These are phyloP conservation scores for Nerophis lumbriciformis DNA, from an alignment of 2,113 vertebrate genomes.

Conservation along the genomic window DNA sequence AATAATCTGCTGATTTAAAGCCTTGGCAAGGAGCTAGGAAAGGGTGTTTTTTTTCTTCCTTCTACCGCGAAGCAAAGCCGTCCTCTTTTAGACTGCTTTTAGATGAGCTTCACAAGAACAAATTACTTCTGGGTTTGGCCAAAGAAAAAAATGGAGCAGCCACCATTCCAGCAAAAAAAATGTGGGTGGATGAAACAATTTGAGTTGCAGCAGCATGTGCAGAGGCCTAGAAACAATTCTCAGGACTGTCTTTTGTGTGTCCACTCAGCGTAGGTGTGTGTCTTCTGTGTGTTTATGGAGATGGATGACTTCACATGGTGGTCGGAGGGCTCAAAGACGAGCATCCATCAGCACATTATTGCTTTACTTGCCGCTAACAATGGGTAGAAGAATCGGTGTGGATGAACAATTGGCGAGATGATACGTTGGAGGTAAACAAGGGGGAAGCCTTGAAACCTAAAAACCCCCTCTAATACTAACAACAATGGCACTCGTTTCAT, in stretches of 20 bases:
- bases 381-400: conserved; percentile 19
- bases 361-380: conserved; percentile 50
- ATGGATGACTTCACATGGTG: conserved; percentile 49
- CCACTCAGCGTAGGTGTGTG: conserved; percentile 5
- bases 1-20: conserved; percentile 77
- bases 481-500: too few relatives aligned
- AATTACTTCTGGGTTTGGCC: conserved; percentile 56
- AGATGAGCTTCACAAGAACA: conserved; percentile 53
- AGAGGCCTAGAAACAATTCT: conserved; percentile 2
- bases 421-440: conserved; percentile 26
- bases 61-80: conserved; percentile 22
- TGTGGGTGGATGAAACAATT: conserved; percentile 20
- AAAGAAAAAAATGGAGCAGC: conserved; percentile 26
- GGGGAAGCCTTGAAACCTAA: conserved; percentile 2
- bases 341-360: conserved; percentile 80
- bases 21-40: conserved; percentile 33
- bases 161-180: conserved; percentile 22
- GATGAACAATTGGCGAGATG: conserved; percentile 27
- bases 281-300: conserved; percentile 57
- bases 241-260: not conserved
- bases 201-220: conserved; percentile 9
- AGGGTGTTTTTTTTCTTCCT: conserved; percentile 16
- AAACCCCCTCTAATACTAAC: too few relatives aligned
- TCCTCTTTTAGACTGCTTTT: conserved; percentile 50
- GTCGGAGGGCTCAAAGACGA: conserved; percentile 61